phyloP scores from a whole-genome alignment of 2,888 invertebrate genomes.

The Cyaniris semiargus region DNA sequence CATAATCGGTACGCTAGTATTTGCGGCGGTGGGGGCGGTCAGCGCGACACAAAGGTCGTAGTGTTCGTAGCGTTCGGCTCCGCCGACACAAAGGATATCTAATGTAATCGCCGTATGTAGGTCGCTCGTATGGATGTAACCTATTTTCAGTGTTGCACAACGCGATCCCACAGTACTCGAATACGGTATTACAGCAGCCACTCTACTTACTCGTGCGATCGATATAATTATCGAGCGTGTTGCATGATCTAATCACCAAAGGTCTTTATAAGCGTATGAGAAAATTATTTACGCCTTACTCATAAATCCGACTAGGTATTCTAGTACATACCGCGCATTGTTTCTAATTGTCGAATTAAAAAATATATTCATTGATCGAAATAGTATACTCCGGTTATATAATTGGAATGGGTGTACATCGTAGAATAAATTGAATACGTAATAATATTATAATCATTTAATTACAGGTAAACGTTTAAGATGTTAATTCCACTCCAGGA shows the following conservation, averaged over 20 bases:
- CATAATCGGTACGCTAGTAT: constrained; percentile 27
- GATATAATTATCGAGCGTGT: constrained; percentile 49
- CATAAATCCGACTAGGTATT: background rate
- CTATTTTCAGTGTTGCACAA: constrained; percentile 67
- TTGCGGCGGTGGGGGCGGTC: constrained; percentile 25
- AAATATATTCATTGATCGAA: background rate
- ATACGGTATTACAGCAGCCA: constrained; percentile 52
- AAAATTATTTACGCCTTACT: constrained; percentile 22
- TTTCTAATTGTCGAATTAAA: background rate
- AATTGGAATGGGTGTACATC: background rate
- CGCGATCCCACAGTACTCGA: constrained; percentile 53
- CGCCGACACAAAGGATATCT: constrained; percentile 52
- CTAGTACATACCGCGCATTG: background rate
- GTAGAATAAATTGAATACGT: background rate
- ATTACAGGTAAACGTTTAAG: background rate
- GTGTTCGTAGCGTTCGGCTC: constrained; percentile 39
- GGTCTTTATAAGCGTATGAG: constrained; percentile 24
- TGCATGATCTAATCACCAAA: constrained; percentile 36
- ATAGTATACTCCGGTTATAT: background rate
- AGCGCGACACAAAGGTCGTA: constrained; percentile 32
- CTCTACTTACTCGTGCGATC: constrained; percentile 57
- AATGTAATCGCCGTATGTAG: constrained; percentile 55
- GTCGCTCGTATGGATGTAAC: constrained; percentile 60
- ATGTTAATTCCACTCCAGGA: background rate
- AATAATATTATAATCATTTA: background rate